Evolutionary conservation across 1,140 invertebrate genomes (phyloP).

Genomic region (Brachionus paranguensis): DNA sequence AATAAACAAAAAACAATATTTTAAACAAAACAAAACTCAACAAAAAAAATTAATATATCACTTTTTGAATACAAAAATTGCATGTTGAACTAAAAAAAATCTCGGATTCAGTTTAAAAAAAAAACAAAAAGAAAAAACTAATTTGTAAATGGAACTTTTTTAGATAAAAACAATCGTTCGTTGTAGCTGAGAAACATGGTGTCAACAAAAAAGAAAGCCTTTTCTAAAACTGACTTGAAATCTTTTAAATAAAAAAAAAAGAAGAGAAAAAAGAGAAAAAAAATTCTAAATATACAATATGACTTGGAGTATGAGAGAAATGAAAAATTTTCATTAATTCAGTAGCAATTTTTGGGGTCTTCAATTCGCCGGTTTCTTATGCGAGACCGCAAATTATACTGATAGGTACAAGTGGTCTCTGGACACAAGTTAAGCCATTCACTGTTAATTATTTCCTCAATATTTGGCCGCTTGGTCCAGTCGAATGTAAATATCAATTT

Average conservation of each 20-base stretch:
- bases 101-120: background rate
- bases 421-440: background rate
- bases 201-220: background rate
- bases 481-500: constrained; percentile 32
- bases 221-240: background rate
- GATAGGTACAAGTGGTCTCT: constrained; percentile 1
- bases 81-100: background rate
- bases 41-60: background rate
- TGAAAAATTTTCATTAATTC: background rate
- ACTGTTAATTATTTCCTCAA: background rate
- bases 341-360: background rate
- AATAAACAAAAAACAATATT: background rate
- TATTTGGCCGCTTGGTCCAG: constrained; percentile 21
- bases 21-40: background rate
- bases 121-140: background rate
- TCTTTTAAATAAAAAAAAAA: background rate
- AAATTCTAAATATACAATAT: background rate
- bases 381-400: constrained; percentile 14
- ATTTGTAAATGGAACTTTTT: background rate
- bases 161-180: background rate
- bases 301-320: background rate
- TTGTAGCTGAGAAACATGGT: background rate
- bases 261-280: background rate
- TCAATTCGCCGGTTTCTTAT: constrained; percentile 5
- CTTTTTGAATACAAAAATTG: background rate